Evolutionary conservation across 1,140 invertebrate species (phyloP).

Genomic region (Melitaea cinxia): DNA sequence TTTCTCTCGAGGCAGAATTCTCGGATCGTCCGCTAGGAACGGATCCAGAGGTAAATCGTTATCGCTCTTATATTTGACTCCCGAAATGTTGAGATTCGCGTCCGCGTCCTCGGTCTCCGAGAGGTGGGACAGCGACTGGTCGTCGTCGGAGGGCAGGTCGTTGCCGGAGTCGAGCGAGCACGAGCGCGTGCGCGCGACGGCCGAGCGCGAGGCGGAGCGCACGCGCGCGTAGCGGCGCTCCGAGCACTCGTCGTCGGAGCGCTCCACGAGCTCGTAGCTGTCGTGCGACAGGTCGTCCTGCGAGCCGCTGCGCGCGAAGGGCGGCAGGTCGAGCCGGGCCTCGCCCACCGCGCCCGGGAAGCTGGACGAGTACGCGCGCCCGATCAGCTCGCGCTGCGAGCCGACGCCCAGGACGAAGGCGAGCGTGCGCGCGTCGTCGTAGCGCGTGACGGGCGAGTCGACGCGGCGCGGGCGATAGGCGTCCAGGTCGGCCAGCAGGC

Average conservation of each 20-base stretch:
- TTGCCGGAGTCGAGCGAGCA: constrained; percentile 87
- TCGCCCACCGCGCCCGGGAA: constrained; percentile 90
- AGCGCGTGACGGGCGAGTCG: constrained; percentile 89
- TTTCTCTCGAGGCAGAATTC: constrained; percentile 85
- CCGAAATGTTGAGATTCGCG: constrained; percentile 56
- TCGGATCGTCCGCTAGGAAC: constrained; percentile 85
- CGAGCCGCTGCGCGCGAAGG: constrained; percentile 84
- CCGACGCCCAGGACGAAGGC: constrained; percentile 77
- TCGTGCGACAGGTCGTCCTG: constrained; percentile 94
- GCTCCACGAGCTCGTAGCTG: constrained; percentile 92
- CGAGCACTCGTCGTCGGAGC: constrained; percentile 84
- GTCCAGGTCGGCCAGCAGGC: constrained; percentile 56
- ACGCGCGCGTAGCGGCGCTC: constrained; percentile 60
- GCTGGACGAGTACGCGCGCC: constrained; percentile 89
- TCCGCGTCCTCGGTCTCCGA: constrained; percentile 72
- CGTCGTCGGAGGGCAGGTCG: constrained; percentile 85
- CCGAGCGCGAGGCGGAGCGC: constrained; percentile 51
- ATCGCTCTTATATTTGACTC: constrained; percentile 83
- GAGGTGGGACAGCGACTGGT: constrained; percentile 81
- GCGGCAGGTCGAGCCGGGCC: constrained; percentile 84
- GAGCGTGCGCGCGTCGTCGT: constrained; percentile 85
- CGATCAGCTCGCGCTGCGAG: constrained; percentile 83
- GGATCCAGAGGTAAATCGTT: constrained; percentile 83
- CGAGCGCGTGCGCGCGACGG: constrained; percentile 80
- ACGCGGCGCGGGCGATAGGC: constrained; percentile 71